Base-by-base conservation (phyloP, 2,797 vertebrate species). In the Bradypodion ventrale region DNA sequence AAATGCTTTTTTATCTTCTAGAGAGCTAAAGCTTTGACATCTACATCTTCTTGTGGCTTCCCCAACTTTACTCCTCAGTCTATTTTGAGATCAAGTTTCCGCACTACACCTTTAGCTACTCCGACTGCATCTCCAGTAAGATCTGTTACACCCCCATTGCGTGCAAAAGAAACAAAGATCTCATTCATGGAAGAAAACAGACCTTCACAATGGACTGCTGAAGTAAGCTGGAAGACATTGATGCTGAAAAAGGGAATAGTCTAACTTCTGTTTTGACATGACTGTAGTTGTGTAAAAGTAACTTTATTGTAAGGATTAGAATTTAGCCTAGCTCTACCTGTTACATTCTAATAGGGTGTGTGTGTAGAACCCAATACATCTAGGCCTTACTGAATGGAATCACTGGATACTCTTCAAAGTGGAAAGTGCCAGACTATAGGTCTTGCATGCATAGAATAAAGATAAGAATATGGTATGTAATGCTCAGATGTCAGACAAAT, bases 51-150 rank as follows among this genome's bases (percentile, higher is more conserved):
- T 56, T 93, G 96, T 0, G 96, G 95, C 83, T 98, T 97, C 95
- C 94, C 97, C 27, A 95, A 94, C 9, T 98, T 98, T 92, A 98
- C 98, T 37, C 98, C 98, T 75, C 98, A 97, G 75, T 99, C 98
- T 90, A 98, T 99, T 95, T 95, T 99, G 76, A 97, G 97, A 90
- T 98, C 97, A 94, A 98, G 97, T 89, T 94, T 98, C 87, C 96
- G 97, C 63, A 97, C 97, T 80, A 98, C 98, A 52, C 97, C 98
- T 0, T 90, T 98, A 37, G 97, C 94, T 52, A 97, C 98, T 46
- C 98, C 98, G 2, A 98, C 97, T 83, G 95, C 96, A n/a, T 99
- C 98, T 49, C 97, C 98, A 2, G 97, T 96, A 19, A 96, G 96
- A 84, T 99, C 99, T 44, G 85, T 97, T 88, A 98, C 97, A 66